Conservation (phyloP, 2,888 invertebrate species). For the Petrophora chlorosata region DNA sequence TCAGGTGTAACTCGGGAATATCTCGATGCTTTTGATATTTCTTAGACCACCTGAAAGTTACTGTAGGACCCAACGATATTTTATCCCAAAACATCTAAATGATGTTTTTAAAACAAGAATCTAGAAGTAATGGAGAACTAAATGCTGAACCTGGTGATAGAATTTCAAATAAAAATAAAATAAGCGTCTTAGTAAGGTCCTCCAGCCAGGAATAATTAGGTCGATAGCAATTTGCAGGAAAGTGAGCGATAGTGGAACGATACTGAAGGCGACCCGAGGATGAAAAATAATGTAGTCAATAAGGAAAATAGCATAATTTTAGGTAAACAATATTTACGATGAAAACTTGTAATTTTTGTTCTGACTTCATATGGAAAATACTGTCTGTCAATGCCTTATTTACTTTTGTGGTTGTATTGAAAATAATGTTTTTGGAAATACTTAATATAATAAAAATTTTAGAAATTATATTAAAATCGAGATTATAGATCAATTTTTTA, state of each 20-base stretch:
- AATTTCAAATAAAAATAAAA: background rate
- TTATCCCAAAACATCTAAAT: too few species aligned
- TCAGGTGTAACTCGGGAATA: too few species aligned
- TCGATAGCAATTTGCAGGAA: conserved; percentile 13
- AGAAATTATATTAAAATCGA: too few species aligned
- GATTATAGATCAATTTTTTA: too few species aligned
- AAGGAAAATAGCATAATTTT: conserved; percentile 11
- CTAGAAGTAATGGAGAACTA: too few species aligned
- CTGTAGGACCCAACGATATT: too few species aligned
- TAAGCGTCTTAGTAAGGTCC: background rate
- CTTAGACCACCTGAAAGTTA: too few species aligned
- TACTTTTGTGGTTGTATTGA: background rate
- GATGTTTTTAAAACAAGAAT: too few species aligned
- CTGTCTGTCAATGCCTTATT: background rate
- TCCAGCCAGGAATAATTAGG: conserved; percentile 19
- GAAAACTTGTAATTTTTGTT: background rate
- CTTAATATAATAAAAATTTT: too few species aligned
- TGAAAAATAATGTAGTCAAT: conserved; percentile 20
- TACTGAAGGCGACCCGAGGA: conserved; percentile 3
- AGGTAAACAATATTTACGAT: conserved; percentile 3
- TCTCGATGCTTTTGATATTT: too few species aligned
- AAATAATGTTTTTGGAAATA: background rate
- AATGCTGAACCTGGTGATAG: conserved; percentile 1
- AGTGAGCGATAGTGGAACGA: conserved; percentile 11
- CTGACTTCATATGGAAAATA: background rate